Conservation (phyloP, 2,797 vertebrate genomes). For the Anabas testudineus region DNA sequence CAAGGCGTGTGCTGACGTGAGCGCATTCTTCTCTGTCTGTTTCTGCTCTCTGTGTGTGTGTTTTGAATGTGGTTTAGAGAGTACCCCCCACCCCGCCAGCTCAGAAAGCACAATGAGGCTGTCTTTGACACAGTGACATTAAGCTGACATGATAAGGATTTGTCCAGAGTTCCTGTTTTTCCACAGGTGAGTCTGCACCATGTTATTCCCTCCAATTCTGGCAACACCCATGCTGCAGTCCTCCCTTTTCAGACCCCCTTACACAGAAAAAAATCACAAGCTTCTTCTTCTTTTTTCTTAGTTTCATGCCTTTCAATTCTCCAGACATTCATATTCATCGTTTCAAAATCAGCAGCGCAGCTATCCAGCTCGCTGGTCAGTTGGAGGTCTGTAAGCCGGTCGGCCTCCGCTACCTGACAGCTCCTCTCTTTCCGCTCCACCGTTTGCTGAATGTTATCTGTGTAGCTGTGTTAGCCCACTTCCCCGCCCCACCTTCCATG, state of each 20-base stretch:
- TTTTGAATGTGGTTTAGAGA: slow-evolving; percentile 51
- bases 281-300: not conserved
- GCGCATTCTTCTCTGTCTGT: slow-evolving; percentile 67
- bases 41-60: slow-evolving; percentile 23
- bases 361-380: not conserved
- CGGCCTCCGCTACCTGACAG: slow-evolving; percentile 33
- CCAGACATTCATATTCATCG: slow-evolving; percentile 41
- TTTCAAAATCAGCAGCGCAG: not conserved
- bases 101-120: slow-evolving; percentile 50
- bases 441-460: slow-evolving; percentile 66
- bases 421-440: slow-evolving; percentile 37
- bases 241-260: not conserved
- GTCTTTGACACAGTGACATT: slow-evolving; percentile 50
- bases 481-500: slow-evolving; percentile 35
- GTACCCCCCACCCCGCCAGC: slow-evolving; percentile 38
- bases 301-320: slow-evolving; percentile 19
- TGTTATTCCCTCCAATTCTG: not conserved
- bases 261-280: slow-evolving; percentile 7
- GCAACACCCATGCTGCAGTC: not conserved
- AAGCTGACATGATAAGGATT: slow-evolving; percentile 53
- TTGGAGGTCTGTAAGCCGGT: not conserved
- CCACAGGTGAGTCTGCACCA: slow-evolving; percentile 34
- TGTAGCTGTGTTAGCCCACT: slow-evolving; percentile 54
- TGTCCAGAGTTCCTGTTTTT: not conserved
- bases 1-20: slow-evolving; percentile 76